Percentiles rank a stretch among this genome's conserved stretches.
Evolutionary conservation across 2,888 invertebrate genomes (phyloP).

Genomic region (Eristalinus aeneus): DNA sequence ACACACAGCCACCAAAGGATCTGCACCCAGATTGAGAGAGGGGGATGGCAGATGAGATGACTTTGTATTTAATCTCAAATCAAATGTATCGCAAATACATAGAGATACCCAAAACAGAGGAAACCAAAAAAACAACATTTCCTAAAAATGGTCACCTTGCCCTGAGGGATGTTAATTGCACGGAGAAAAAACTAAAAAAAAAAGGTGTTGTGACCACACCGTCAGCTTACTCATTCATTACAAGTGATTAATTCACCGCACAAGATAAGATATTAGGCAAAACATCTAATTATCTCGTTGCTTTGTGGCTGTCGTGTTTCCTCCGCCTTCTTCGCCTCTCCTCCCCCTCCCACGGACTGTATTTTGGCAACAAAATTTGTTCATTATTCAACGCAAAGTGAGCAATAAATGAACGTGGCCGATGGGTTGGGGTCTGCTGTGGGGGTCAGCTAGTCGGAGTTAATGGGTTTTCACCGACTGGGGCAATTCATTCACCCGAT

Average conservation of each 20-base stretch:
- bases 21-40: conserved; percentile 45
- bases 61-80: conserved; percentile 41
- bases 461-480: conserved; percentile 32
- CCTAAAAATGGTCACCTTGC: background rate
- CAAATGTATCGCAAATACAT: conserved; percentile 2
- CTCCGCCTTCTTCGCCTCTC: background rate
- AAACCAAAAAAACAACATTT: background rate
- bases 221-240: conserved; percentile 48
- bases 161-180: conserved; percentile 35
- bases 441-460: conserved; percentile 34
- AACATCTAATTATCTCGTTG: conserved; percentile 57
- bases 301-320: conserved; percentile 7
- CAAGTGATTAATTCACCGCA: conserved; percentile 52
- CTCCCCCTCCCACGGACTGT: background rate
- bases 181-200: background rate
- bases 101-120: background rate
- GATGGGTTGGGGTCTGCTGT: conserved; percentile 18
- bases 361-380: conserved; percentile 11
- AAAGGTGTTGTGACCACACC: conserved; percentile 4
- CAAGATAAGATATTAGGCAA: conserved; percentile 46
- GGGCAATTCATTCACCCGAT: conserved; percentile 24
- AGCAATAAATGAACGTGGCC: background rate
- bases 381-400: conserved; percentile 28
- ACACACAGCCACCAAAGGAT: conserved; percentile 25
- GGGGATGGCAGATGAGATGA: background rate